phyloP scores from a whole-genome alignment of 2,797 vertebrate genomes.

The Diceros bicornis region DNA sequence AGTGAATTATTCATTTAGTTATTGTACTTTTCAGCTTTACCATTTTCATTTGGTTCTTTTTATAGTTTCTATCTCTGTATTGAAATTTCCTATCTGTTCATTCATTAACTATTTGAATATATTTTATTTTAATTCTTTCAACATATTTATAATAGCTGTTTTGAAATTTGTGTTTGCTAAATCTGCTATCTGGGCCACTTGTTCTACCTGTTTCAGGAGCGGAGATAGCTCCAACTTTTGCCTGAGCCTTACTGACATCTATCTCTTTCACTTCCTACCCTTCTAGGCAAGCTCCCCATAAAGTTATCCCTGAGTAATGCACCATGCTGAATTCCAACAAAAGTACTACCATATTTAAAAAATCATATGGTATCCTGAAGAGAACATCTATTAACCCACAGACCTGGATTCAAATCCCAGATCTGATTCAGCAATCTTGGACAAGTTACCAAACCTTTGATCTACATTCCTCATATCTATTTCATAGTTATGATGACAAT shows the following conservation, averaged over 20 bases:
- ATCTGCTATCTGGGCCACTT: neutral
- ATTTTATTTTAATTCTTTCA: conserved; percentile 13
- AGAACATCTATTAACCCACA: neutral
- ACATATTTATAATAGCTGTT: neutral
- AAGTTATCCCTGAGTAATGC: neutral
- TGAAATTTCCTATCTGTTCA: neutral
- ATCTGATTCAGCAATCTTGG: neutral
- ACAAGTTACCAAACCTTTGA: neutral
- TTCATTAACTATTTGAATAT: conserved; percentile 3
- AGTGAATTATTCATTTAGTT: neutral
- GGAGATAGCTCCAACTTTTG: conserved; percentile 12
- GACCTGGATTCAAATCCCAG: neutral
- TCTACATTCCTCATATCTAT: neutral
- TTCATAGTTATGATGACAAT: neutral
- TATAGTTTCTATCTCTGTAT: neutral
- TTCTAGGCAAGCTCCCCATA: neutral
- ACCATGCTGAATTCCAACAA: neutral
- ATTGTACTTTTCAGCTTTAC: neutral
- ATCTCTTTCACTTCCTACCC: neutral
- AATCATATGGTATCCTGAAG: neutral
- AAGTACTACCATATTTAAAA: neutral
- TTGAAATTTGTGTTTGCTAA: neutral
- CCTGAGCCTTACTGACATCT: neutral
- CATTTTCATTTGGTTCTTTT: neutral
- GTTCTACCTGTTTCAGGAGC: neutral